A percentile compares a stretch with the other conserved stretches of the same genome.
phyloP scores from a whole-genome alignment of 1,140 invertebrate species.

The Holotrichia oblita region DNA sequence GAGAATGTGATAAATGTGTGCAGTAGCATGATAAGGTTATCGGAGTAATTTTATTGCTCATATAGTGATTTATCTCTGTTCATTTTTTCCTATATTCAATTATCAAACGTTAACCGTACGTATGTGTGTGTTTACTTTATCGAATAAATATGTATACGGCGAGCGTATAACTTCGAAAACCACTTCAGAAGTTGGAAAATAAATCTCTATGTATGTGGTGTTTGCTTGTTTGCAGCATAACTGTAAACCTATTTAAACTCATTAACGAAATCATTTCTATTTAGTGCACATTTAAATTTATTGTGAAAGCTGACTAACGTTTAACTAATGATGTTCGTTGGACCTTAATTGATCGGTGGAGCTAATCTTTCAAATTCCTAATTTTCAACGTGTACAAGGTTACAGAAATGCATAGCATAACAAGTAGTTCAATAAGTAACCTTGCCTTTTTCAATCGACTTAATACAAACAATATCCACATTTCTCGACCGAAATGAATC shows the following conservation, averaged over 20 bases:
- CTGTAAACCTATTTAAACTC: slow-evolving; percentile 5
- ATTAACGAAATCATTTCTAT: slow-evolving; percentile 13
- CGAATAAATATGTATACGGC: neutral
- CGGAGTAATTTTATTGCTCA: slow-evolving; percentile 26
- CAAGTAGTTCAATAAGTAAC: neutral
- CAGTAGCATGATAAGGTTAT: slow-evolving; percentile 19
- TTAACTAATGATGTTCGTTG: too few species aligned
- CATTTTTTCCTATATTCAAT: slow-evolving; percentile 20
- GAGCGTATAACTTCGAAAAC: neutral
- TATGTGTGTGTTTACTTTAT: neutral
- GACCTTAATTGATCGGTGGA: neutral
- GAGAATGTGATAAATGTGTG: slow-evolving; percentile 14
- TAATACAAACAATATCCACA: too few species aligned
- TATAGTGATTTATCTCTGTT: neutral
- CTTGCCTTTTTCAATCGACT: too few species aligned
- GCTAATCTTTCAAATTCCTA: slow-evolving; percentile 10
- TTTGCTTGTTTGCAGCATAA: neutral
- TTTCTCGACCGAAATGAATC: too few species aligned
- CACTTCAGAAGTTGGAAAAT: neutral
- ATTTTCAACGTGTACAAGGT: slow-evolving; percentile 17
- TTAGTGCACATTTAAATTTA: slow-evolving; percentile 21
- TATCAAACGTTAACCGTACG: neutral
- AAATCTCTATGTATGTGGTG: neutral
- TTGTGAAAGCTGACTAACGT: slow-evolving; percentile 31
- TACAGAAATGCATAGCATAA: neutral